Conservation (phyloP, 2,113 vertebrate species). For the Rhodinocichla rosea region DNA sequence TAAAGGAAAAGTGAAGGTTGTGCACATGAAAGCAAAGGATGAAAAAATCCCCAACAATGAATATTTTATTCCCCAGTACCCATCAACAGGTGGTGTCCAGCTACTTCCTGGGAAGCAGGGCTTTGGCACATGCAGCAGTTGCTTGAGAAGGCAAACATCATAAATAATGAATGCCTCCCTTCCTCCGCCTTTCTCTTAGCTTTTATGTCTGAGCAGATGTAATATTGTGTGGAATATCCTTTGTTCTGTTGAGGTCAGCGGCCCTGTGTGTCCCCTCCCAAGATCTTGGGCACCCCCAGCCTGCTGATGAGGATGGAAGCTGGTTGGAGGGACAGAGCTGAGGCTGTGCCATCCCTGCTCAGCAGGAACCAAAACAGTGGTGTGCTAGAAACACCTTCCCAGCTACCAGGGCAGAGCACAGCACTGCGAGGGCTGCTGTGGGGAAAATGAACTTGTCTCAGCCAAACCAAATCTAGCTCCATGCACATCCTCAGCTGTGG, state of each 20-base stretch:
- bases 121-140: fast-evolving
- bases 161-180: neutral
- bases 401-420: neutral
- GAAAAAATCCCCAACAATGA: neutral
- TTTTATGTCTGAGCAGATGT: neutral
- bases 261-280: neutral
- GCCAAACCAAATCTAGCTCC: neutral
- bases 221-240: neutral
- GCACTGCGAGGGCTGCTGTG: neutral
- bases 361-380: neutral
- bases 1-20: neutral
- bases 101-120: neutral
- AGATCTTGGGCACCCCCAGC: neutral
- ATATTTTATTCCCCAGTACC: neutral
- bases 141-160: neutral
- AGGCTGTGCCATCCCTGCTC: neutral
- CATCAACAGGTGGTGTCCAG: neutral
- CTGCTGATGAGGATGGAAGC: neutral
- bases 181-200: neutral
- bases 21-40: neutral
- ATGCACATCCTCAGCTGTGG: neutral
- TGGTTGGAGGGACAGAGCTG: neutral
- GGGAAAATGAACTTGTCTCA: neutral
- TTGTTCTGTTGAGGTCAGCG: neutral
- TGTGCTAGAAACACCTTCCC: neutral